Percentiles rank a stretch among this genome's conserved stretches.
Evolutionary conservation across 2,888 invertebrate genomes (phyloP).

Genomic region (Anorthoa munda): DNA sequence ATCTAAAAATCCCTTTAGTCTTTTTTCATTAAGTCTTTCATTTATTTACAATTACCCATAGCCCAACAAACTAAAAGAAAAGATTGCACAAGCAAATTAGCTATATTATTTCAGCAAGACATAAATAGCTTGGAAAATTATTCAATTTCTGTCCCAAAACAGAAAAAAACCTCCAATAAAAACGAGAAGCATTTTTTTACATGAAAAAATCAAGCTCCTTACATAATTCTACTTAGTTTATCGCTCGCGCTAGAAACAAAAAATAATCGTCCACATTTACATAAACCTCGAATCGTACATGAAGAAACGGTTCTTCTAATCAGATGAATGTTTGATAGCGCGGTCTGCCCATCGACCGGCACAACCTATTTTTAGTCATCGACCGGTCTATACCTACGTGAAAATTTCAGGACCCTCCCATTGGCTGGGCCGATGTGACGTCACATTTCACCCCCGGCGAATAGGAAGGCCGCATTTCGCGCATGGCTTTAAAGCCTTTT

Average conservation of each 20-base stretch:
- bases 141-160: neutral
- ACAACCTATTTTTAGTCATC: constrained; percentile 87
- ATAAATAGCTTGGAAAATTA: neutral
- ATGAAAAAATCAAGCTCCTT: neutral
- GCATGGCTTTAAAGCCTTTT: constrained; percentile 83
- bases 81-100: neutral
- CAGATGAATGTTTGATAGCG: constrained; percentile 68
- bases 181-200: neutral
- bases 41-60: neutral
- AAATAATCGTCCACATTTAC: constrained; percentile 54
- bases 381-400: constrained; percentile 88
- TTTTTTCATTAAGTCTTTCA: neutral
- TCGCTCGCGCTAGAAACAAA: neutral
- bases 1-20: neutral
- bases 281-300: constrained; percentile 57
- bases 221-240: constrained; percentile 12
- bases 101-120: neutral
- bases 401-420: constrained; percentile 82
- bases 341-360: constrained; percentile 67
- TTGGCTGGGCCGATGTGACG: constrained; percentile 84
- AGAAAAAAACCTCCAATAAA: neutral
- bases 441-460: constrained; percentile 82
- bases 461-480: constrained; percentile 76
- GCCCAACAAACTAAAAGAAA: neutral
- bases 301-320: constrained; percentile 59